Evolutionary conservation across 2,113 vertebrate species (phyloP), one percentile per base, ranked within the genome.

Genomic region (Lepisosteus oculatus): DNA sequence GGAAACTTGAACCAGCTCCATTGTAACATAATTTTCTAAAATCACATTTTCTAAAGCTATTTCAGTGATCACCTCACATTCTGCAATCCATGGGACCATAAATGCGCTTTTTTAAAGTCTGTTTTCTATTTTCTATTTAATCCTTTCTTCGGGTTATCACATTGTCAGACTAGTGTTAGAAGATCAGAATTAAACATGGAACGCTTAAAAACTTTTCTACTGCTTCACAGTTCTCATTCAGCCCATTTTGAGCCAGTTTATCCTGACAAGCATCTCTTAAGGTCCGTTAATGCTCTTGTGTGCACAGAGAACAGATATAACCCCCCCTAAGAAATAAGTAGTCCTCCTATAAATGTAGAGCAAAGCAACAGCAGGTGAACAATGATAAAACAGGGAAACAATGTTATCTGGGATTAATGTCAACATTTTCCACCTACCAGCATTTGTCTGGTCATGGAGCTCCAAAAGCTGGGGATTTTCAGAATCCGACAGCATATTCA

Each of bases 401-500:
- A 56, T 15, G 15, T 17, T 3, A 56, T 69, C 43, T 5, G 14
- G 57, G 9, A 65, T 65, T 65, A 44, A 75, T 80, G 6, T 3
- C 72, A 69, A 14, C 14, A 13, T 65, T 9, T 71, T 55, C 76
- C 2, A 79, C 94, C 74, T 92, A 99, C 97, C 94, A 77, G 95
- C 76, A 85, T 90, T 97, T 63, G 94, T 85, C 73, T 94, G 93
- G 55, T 95, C 90, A 17, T 95, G 95, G 65, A 97, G 88, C 77
- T 99, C 97, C 87, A 98, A 81, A 75, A 92, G 92, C 86, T 97
- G 96, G 47, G 92, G 88, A 74, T 94, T 93, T 82, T 97, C 96
- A 44, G 92, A 91, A 83, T 96, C 94, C 0, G 95, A 98, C 54
- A 97, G 88, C 96, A 99, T 98, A 81, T 95, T 98, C 78, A 98